These are phyloP conservation scores for Pollimyrus isidori DNA, from an alignment of 2,113 vertebrate genomes.

Conservation along the genomic window DNA sequence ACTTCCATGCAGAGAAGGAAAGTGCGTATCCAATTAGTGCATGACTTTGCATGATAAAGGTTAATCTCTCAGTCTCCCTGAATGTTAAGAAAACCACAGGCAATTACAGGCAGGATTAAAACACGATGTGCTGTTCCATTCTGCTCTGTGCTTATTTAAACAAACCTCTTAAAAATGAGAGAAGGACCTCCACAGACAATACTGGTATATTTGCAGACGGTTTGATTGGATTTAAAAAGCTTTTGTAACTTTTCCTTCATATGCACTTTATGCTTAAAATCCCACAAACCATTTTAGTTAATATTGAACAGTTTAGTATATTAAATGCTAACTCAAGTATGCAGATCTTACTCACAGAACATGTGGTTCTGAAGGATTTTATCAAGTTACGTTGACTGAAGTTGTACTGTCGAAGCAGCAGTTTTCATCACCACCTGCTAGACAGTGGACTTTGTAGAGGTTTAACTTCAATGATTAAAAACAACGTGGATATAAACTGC, in stretches of 20 bases:
- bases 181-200: background rate
- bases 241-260: background rate
- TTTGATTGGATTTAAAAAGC: background rate
- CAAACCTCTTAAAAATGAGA: background rate
- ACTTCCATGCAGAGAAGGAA: constrained; percentile 10
- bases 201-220: background rate
- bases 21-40: constrained; percentile 16
- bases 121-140: background rate
- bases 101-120: background rate
- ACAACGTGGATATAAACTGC: background rate
- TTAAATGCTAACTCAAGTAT: background rate
- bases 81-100: constrained; percentile 14
- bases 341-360: background rate
- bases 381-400: background rate
- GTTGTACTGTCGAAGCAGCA: background rate
- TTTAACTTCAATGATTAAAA: background rate
- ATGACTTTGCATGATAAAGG: background rate
- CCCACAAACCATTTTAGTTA: background rate
- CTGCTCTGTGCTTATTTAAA: background rate
- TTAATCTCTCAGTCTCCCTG: background rate
- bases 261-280: background rate
- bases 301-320: background rate
- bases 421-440: background rate
- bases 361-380: background rate
- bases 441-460: background rate